Evolutionary conservation across 1,140 invertebrate genomes (phyloP).

Genomic region (Orchestia grillus): DNA sequence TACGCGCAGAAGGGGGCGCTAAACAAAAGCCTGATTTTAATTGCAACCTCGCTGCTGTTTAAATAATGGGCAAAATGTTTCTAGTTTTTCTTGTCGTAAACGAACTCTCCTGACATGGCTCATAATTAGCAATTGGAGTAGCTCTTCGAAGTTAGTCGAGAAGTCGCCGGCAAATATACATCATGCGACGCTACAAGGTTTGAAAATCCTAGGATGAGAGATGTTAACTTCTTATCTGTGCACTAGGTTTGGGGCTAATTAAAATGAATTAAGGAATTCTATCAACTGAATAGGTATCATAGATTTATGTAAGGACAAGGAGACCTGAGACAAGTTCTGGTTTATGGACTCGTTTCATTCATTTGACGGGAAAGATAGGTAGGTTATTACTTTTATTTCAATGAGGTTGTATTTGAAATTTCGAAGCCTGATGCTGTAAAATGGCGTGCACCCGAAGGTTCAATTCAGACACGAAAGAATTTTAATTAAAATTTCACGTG

Average conservation of each 20-base stretch:
- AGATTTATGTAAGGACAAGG: neutral
- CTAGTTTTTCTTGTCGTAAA: neutral
- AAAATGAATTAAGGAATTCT: neutral
- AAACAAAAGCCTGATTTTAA: slow-evolving; percentile 49
- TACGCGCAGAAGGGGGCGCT: neutral
- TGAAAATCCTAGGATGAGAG: too few species aligned
- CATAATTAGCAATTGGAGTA: slow-evolving; percentile 11
- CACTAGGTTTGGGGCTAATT: neutral
- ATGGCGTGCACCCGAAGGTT: neutral
- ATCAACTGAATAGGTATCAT: neutral
- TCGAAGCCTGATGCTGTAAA: neutral
- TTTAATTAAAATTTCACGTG: too few species aligned
- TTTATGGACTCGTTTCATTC: neutral
- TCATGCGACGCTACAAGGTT: neutral
- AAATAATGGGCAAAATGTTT: slow-evolving; percentile 19
- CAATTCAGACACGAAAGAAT: too few species aligned
- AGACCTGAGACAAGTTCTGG: neutral
- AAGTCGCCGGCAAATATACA: neutral
- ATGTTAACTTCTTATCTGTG: neutral
- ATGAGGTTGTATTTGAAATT: neutral
- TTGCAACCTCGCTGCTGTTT: neutral
- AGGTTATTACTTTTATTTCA: neutral
- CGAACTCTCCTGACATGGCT: neutral
- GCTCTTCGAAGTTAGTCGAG: neutral
- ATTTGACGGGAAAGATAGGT: neutral